Percentiles rank a stretch among this genome's conserved stretches.
phyloP scores from a whole-genome alignment of 1,140 invertebrate species.

The Brachionus manjavacas region DNA sequence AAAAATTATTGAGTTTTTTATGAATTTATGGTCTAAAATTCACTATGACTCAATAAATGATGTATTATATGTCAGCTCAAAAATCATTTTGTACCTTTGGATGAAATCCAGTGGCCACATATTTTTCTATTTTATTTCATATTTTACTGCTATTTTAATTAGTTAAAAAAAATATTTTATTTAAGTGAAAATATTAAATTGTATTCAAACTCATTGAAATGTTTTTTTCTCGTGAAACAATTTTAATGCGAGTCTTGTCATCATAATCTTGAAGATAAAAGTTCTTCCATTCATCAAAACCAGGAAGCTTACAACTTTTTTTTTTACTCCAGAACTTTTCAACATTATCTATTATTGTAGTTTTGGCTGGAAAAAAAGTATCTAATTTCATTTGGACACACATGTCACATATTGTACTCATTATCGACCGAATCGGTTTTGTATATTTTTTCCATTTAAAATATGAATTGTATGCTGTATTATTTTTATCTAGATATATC shows the following conservation, averaged over 20 bases:
- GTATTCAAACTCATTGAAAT: not conserved
- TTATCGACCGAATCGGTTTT: not conserved
- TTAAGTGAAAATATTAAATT: not conserved
- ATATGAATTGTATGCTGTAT: conserved; percentile 18
- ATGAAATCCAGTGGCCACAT: no score
- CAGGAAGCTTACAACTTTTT: not conserved
- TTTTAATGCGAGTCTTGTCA: not conserved
- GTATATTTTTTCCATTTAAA: conserved; percentile 31
- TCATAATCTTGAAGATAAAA: not conserved
- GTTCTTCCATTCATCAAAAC: not conserved
- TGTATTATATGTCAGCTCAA: no score
- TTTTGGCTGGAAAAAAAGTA: not conserved
- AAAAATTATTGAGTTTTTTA: no score
- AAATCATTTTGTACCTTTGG: no score
- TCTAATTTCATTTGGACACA: not conserved
- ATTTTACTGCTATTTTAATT: no score
- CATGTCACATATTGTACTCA: conserved; percentile 4
- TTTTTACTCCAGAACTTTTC: not conserved
- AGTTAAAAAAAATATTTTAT: no score
- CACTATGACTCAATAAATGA: no score
- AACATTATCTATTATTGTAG: not conserved
- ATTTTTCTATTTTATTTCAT: no score
- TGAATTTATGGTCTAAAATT: no score
- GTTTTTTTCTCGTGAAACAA: not conserved
- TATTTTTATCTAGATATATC: not conserved